phyloP scores from a whole-genome alignment of 2,113 vertebrate species.

The Panthera uncia region DNA sequence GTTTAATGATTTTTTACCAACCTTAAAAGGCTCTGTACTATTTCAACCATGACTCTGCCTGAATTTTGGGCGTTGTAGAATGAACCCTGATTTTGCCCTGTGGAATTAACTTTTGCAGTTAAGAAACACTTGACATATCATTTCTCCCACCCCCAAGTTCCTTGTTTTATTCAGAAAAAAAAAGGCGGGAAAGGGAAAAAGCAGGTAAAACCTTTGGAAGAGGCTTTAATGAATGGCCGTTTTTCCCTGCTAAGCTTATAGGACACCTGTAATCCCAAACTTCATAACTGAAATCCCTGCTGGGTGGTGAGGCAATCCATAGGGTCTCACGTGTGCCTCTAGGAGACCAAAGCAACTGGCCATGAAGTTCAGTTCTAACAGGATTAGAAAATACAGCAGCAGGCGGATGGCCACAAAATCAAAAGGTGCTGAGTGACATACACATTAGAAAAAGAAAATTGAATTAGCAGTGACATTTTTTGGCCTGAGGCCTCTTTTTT shows the following conservation, averaged over 20 bases:
- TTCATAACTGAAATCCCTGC: not conserved
- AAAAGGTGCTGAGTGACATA: conserved; percentile 68
- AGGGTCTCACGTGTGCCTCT: not conserved
- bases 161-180: not conserved
- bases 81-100: not conserved
- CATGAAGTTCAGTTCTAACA: not conserved
- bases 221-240: not conserved
- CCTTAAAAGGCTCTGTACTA: conserved; percentile 44
- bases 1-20: conserved; percentile 46
- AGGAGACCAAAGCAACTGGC: not conserved
- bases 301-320: not conserved
- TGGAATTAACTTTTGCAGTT: not conserved
- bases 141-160: not conserved
- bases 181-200: not conserved
- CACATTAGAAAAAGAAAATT: conserved; percentile 71
- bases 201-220: not conserved
- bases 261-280: not conserved
- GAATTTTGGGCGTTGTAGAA: not conserved
- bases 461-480: conserved; percentile 78
- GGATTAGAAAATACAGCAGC: conserved; percentile 52
- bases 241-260: not conserved
- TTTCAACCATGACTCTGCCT: conserved; percentile 29
- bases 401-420: conserved; percentile 42
- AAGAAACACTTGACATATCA: not conserved
- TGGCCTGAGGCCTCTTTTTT: conserved; percentile 24